phyloP scores from a whole-genome alignment of 2,888 invertebrate genomes.

The Amphiduros pacificus region DNA sequence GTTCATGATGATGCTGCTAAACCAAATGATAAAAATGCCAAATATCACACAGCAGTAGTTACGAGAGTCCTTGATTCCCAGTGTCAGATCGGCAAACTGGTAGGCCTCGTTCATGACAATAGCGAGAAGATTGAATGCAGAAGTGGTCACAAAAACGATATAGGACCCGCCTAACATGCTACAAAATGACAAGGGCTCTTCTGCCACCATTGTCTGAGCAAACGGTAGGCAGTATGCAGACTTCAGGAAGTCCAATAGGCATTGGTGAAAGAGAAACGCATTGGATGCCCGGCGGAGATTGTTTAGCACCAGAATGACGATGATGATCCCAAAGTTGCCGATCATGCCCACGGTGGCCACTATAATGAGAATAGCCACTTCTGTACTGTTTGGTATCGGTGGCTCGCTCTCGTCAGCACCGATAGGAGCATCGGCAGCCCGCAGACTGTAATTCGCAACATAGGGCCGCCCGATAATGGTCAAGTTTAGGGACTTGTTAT shows the following conservation, averaged over 20 bases:
- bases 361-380: slow-evolving; percentile 23
- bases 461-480: no score
- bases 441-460: no score
- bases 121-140: slow-evolving; percentile 83
- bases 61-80: slow-evolving; percentile 34
- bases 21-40: slow-evolving; percentile 92
- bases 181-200: slow-evolving; percentile 62
- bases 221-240: slow-evolving; percentile 52
- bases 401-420: slow-evolving; percentile 2
- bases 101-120: slow-evolving; percentile 57
- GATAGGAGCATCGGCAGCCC: slow-evolving; percentile 3
- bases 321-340: slow-evolving; percentile 22
- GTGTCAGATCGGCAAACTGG: slow-evolving; percentile 40
- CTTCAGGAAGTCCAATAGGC: slow-evolving; percentile 49
- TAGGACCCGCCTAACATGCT: slow-evolving; percentile 86
- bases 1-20: slow-evolving; percentile 86
- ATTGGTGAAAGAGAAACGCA: slow-evolving; percentile 53
- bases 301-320: slow-evolving; percentile 23
- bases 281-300: slow-evolving; percentile 46
- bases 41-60: slow-evolving; percentile 74
- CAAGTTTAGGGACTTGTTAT: no score
- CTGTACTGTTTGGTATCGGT: not conserved
- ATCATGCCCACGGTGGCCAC: slow-evolving; percentile 27
- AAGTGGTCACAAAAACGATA: slow-evolving; percentile 82
- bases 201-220: slow-evolving; percentile 43